Base-by-base conservation (phyloP, 2,888 invertebrate species). In the Agrochola lota region DNA sequence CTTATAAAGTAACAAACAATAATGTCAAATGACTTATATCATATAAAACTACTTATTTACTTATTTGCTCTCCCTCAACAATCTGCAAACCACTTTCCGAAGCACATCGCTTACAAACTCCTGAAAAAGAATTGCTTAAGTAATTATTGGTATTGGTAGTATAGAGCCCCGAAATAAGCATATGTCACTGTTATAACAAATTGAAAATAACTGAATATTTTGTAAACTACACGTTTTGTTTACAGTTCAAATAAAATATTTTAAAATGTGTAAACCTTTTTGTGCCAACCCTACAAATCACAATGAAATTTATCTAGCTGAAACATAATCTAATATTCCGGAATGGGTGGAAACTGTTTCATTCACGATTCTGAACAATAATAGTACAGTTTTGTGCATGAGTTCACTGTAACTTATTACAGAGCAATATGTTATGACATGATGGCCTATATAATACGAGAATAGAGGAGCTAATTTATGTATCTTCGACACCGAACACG, bases 291-390 rank as follows among this genome's bases (percentile, higher is more conserved):
- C 90, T 90, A 81, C 17, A 71, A 83, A 86, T 86, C 74, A 84
- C 80, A 79, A 73, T 86, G 85, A 85, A 84, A 88, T 87, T 86
- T 87, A 90, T 87, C 78, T 85, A 84, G 77, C 76, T 78, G 84
- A 63, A 86, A 83, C 77, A 78, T 87, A 86, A 87, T 88, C 86
- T 84, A 89, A 89, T 88, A 87, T 87, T 84, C 80, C 76, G 82
- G 85, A 63, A 84, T 85, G 74, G 81, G 74, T 87, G 84, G 81
- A 88, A 89, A 84, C 79, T 43, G 74, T 83, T 86, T 84, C 73
- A 88, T 86, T 79, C 76, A 71, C 80, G 55, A 81, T 64, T 64
- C 66, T 84, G 74, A 69, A 84, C 79, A 79, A 81, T 74, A 81
- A 84, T 80, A 81, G 69, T 75, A 81, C 49, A 70, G 83, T 90